These are phyloP conservation scores for Helobdella robusta DNA, from an alignment of 2,888 invertebrate species.

Conservation along the genomic window DNA sequence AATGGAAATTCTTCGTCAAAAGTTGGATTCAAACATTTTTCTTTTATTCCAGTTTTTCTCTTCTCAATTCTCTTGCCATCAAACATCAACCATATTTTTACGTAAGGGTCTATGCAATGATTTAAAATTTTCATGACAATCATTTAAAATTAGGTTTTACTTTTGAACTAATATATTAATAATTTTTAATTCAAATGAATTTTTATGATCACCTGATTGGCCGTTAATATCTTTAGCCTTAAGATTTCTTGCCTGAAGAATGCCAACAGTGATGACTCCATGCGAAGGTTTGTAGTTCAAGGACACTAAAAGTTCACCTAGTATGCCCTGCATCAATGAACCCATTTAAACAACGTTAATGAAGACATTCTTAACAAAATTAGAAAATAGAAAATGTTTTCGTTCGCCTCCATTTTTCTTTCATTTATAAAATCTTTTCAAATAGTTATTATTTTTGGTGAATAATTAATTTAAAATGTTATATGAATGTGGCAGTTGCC, in stretches of 20 bases:
- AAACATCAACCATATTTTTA: conserved; percentile 90
- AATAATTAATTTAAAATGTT: background rate
- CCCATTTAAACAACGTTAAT: background rate
- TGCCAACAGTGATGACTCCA: conserved; percentile 76
- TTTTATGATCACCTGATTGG: conserved; percentile 46
- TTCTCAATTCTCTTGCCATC: conserved; percentile 89
- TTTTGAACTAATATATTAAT: background rate
- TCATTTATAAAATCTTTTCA: too few species aligned
- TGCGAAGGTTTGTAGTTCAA: conserved; percentile 91
- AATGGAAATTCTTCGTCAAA: conserved; percentile 92
- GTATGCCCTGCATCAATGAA: conserved; percentile 35
- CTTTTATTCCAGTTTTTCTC: conserved; percentile 70
- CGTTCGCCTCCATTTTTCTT: too few species aligned
- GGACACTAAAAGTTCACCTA: conserved; percentile 60
- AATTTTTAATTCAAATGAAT: background rate
- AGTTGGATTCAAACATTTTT: conserved; percentile 74
- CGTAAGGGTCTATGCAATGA: conserved; percentile 90
- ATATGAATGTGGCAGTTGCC: conserved; percentile 34
- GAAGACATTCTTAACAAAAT: background rate
- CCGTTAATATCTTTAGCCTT: conserved; percentile 94
- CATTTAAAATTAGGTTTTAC: background rate
- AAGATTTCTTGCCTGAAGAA: conserved; percentile 82
- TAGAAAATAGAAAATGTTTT: background rate
- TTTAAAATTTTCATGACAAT: too few species aligned
- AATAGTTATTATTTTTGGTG: too few species aligned